Evolutionary conservation across 2,888 invertebrate species (phyloP).

Genomic region (Dugesia japonica): DNA sequence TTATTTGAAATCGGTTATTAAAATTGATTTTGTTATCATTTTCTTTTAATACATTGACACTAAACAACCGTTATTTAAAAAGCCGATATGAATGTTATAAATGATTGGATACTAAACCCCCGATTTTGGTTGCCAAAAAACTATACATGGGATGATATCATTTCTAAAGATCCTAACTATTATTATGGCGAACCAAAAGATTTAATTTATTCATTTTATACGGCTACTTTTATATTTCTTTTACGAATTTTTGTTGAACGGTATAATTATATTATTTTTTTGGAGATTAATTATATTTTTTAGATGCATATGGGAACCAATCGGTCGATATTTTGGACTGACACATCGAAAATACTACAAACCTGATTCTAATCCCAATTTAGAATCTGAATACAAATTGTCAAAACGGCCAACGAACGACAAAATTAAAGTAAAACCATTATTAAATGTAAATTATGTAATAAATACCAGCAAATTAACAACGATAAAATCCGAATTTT

Average conservation of each 20-base stretch:
- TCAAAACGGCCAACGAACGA: neutral
- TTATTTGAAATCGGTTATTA: too few relatives aligned
- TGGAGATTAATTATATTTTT: neutral
- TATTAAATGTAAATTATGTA: too few relatives aligned
- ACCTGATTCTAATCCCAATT: neutral
- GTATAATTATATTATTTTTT: neutral
- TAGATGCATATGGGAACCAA: neutral
- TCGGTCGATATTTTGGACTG: neutral
- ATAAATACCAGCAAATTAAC: too few relatives aligned
- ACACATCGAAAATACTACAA: neutral
- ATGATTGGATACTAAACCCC: neutral
- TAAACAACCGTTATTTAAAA: neutral
- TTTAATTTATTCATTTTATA: neutral
- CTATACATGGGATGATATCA: neutral
- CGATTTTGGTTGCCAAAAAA: neutral
- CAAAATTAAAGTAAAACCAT: neutral
- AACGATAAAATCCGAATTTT: too few relatives aligned
- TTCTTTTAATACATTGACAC: neutral
- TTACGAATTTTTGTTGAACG: neutral
- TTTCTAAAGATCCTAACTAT: neutral
- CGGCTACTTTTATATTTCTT: neutral
- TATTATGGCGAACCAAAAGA: neutral
- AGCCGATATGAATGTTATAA: neutral
- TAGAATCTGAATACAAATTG: neutral
- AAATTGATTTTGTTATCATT: neutral